Evolutionary conservation across 2,888 invertebrate genomes (phyloP).

Genomic region (Boloria euphrosyne): DNA sequence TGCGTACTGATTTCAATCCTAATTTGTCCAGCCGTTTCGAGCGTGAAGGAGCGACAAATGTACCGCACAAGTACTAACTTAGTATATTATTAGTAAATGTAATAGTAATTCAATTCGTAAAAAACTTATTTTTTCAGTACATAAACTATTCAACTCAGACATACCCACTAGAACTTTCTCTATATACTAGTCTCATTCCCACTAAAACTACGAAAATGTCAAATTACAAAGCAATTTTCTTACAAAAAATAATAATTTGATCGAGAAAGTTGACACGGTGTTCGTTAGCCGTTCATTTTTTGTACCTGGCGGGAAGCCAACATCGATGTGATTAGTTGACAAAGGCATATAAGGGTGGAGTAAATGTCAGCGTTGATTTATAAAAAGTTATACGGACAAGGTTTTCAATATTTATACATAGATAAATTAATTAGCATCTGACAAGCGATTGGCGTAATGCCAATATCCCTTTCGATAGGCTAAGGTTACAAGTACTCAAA

Average conservation of each 20-base stretch:
- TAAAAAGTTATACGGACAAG: constrained; percentile 29
- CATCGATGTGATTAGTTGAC: constrained; percentile 61
- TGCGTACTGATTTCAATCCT: no score
- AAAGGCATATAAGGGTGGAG: constrained; percentile 52
- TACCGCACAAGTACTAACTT: no score
- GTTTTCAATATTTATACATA: constrained; percentile 13
- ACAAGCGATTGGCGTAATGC: constrained; percentile 23
- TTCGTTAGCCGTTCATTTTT: constrained; percentile 5
- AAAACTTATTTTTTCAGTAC: no score
- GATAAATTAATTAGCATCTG: constrained; percentile 21
- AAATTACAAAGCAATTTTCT: background rate
- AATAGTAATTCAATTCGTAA: no score
- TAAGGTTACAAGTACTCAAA: background rate
- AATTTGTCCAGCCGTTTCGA: no score
- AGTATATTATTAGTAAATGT: no score
- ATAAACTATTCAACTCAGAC: no score
- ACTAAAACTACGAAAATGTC: no score
- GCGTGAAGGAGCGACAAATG: no score
- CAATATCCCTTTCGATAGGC: constrained; percentile 5
- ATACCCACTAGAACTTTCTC: no score
- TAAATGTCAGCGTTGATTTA: constrained; percentile 42
- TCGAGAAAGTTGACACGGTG: background rate
- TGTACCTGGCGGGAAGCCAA: constrained; percentile 59
- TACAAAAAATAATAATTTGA: background rate
- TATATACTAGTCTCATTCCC: no score